phyloP scores from a whole-genome alignment of 2,888 invertebrate species.

The Drosophila birchii region DNA sequence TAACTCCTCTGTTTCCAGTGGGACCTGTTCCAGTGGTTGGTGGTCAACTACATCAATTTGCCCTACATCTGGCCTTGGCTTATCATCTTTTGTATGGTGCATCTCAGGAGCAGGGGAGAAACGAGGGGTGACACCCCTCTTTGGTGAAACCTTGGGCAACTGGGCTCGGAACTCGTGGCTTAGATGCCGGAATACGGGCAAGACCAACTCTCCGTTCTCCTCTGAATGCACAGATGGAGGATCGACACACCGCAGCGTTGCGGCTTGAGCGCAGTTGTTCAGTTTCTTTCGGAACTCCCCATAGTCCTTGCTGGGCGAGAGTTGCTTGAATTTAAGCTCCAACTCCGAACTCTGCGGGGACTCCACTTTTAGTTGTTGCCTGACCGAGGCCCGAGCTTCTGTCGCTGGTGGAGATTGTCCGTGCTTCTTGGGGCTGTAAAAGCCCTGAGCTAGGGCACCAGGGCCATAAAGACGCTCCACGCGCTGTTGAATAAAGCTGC shows the following conservation, averaged over 20 bases:
- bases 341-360: slow-evolving; percentile 81
- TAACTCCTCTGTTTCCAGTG: slow-evolving; percentile 46
- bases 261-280: slow-evolving; percentile 50
- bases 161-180: slow-evolving; percentile 94
- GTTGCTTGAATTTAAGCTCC: slow-evolving; percentile 82
- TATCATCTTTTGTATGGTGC: slow-evolving; percentile 31
- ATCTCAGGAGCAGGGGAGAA: slow-evolving; percentile 47
- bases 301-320: slow-evolving; percentile 82
- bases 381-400: slow-evolving; percentile 28
- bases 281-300: slow-evolving; percentile 78
- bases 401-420: slow-evolving; percentile 24
- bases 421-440: slow-evolving; percentile 88
- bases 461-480: slow-evolving; percentile 95
- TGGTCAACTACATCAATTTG: slow-evolving; percentile 74
- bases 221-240: slow-evolving; percentile 11
- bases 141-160: slow-evolving; percentile 88
- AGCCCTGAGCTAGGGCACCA: slow-evolving; percentile 93
- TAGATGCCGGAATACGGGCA: slow-evolving; percentile 93
- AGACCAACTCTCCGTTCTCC: slow-evolving; percentile 73
- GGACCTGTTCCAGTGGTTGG: slow-evolving; percentile 20
- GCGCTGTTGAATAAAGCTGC: slow-evolving; percentile 94
- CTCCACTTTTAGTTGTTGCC: slow-evolving; percentile 48
- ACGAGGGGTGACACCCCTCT: slow-evolving; percentile 75
- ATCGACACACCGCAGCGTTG: slow-evolving; percentile 28
- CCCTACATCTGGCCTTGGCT: background rate